These are phyloP conservation scores for Pseudochirops cupreus DNA, from an alignment of 2,797 vertebrate species.

Conservation along the genomic window DNA sequence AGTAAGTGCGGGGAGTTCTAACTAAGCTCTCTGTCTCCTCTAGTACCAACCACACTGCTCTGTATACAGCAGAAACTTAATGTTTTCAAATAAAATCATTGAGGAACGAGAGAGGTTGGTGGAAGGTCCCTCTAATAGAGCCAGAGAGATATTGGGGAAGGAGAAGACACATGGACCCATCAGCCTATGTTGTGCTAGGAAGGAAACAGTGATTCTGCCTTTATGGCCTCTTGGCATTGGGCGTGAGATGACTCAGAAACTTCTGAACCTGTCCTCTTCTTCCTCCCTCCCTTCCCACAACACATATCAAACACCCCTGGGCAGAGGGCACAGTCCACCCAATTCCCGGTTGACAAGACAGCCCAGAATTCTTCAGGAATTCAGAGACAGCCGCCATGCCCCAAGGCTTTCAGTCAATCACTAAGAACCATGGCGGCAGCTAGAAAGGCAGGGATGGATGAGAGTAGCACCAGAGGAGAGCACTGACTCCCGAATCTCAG, in stretches of 20 bases:
- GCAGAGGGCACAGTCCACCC: neutral
- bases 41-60: neutral
- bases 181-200: neutral
- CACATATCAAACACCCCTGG: neutral
- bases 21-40: neutral
- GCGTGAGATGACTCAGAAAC: neutral
- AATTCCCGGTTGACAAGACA: neutral
- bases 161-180: neutral
- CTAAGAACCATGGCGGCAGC: neutral
- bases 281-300: neutral
- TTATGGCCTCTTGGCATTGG: neutral
- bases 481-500: neutral
- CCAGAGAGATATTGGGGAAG: neutral
- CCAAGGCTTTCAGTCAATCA: neutral
- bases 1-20: neutral
- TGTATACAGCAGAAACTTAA: neutral
- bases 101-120: neutral
- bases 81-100: neutral
- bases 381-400: neutral
- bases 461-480: neutral
- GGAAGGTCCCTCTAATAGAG: neutral
- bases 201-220: neutral
- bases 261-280: neutral
- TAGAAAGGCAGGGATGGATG: neutral
- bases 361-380: neutral